Conservation (phyloP, 2,888 invertebrate genomes). For the Plusia festucae region DNA sequence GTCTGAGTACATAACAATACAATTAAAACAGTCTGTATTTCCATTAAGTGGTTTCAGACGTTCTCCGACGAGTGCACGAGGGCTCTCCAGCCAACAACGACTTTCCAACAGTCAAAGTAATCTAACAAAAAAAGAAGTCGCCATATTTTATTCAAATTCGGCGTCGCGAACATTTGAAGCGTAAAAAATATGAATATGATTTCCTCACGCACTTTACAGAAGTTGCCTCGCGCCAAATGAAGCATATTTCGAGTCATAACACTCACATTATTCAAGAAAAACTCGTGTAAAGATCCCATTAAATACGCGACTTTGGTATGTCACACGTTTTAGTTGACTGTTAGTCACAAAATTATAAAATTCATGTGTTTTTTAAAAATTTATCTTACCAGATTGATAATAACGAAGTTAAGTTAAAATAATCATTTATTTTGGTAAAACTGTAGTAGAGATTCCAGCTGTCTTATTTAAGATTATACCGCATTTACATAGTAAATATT, state of each 20-base stretch:
- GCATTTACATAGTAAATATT: too few relatives aligned
- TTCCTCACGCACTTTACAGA: conserved; percentile 82
- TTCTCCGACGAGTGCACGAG: conserved; percentile 41
- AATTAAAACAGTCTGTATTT: conserved; percentile 18
- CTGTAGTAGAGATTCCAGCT: too few relatives aligned
- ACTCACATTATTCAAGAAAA: conserved; percentile 85
- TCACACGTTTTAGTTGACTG: neutral
- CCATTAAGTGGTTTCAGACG: conserved; percentile 17
- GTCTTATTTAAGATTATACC: too few relatives aligned
- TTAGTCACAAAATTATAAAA: neutral
- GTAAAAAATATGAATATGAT: conserved; percentile 89
- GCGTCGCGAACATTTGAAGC: conserved; percentile 83
- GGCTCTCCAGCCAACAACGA: conserved; percentile 26
- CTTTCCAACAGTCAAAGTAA: conserved; percentile 58
- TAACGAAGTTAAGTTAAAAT: too few relatives aligned
- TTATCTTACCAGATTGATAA: too few relatives aligned
- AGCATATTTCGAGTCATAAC: conserved; percentile 88
- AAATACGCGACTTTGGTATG: conserved; percentile 32
- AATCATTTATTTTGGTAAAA: too few relatives aligned
- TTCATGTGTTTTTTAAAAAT: too few relatives aligned
- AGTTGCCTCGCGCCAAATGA: conserved; percentile 87
- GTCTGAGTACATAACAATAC: neutral
- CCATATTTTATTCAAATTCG: conserved; percentile 82
- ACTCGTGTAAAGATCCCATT: conserved; percentile 56
- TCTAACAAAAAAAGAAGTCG: conserved; percentile 57